Evolutionary conservation across 2,888 invertebrate species (phyloP), one percentile per base, ranked within the genome.

Genomic region (Tinea pellionella): DNA sequence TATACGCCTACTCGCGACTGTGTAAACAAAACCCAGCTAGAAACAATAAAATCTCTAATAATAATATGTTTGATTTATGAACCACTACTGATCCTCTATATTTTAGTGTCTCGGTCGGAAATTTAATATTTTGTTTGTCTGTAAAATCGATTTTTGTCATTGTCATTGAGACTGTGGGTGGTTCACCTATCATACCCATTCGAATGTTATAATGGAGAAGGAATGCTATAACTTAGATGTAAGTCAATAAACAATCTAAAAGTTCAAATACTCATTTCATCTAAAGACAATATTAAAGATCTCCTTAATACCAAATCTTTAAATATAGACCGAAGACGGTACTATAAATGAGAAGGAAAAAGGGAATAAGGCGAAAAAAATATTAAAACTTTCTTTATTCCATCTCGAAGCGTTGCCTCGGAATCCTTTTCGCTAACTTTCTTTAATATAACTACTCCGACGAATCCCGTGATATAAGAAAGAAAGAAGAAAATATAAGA

Each of bases 21-120:
- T 72, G 77, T 80, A 81, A 84, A 85, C 77, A 79, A 77, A 75
- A 77, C 78, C 75, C 72, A 69, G 69, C 70, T 69, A 72, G 76
- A 81, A 81, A 85, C 82, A 84, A 82, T 82, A 81, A 78, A 73
- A 77, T 77, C 77, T 73, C 69, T 71, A 74, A 83, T 83, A 78
- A 75, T 72, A 77, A 74, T 77, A 73, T 80, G 72, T 78, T 82
- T 83, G 83, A 83, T 83, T 84, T 84, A 85, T 83, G 78, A 80
- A 77, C 70, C 73, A 70, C 71, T 69, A 70, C 70, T 68, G 57
- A 57, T 15, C 15, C 13, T 32, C 29, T 15, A 32, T 57, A 32
- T 57, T 57, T 53, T 53, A 53, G n/a, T 53, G 19, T 55, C 19
- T 18, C 15, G 18, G 47, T 47, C 37, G 37, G 37, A 37, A 37